phyloP scores from a whole-genome alignment of 2,113 vertebrate species.

The Caranx melampygus region DNA sequence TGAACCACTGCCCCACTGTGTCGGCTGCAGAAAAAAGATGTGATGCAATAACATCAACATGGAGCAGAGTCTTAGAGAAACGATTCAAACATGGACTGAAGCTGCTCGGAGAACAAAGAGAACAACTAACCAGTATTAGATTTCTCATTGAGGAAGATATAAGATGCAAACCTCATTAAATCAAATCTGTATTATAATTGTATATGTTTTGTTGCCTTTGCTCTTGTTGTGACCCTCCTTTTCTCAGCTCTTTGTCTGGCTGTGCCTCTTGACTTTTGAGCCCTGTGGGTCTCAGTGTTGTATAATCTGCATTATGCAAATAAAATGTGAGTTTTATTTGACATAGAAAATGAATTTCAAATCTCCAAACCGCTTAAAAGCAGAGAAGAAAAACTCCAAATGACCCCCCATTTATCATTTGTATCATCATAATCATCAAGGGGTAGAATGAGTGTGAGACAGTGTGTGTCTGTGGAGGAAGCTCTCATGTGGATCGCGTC shows the following conservation, averaged over 20 bases:
- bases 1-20: too few relatives aligned
- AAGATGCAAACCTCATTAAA: not conserved
- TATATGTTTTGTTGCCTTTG: too few relatives aligned
- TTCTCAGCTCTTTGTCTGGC: not conserved
- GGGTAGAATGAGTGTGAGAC: constrained; percentile 53
- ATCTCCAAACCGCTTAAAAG: not conserved
- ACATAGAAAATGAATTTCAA: not conserved
- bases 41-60: too few relatives aligned
- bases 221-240: too few relatives aligned
- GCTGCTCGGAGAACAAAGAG: not conserved
- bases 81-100: not conserved
- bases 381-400: not conserved
- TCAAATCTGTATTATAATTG: not conserved
- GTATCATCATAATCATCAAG: constrained; percentile 20
- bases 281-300: not conserved
- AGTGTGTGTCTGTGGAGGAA: constrained; percentile 58
- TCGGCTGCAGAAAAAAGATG: too few relatives aligned
- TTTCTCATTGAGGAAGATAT: not conserved
- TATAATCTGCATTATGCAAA: too few relatives aligned
- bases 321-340: not conserved
- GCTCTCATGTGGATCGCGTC: constrained; percentile 70
- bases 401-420: constrained; percentile 23
- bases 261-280: not conserved
- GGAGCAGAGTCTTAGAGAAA: too few relatives aligned
- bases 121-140: not conserved